Evolutionary conservation across 1,140 invertebrate genomes (phyloP).

Genomic region (Batillaria attramentaria): DNA sequence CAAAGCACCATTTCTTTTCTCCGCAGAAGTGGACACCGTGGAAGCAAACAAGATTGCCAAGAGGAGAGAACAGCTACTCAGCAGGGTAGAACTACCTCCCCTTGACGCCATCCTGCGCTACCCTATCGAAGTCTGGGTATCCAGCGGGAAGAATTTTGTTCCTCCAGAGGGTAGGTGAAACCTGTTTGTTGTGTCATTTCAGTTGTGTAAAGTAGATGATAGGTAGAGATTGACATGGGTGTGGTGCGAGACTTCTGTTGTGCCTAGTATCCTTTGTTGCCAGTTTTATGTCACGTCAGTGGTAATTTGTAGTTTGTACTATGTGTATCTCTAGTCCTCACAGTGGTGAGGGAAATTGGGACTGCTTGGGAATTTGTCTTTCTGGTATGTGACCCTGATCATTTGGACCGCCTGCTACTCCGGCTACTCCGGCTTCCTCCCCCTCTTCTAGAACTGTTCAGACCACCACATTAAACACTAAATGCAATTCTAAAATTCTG

Average conservation of each 20-base stretch:
- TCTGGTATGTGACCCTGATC: no score
- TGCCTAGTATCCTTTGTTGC: not conserved
- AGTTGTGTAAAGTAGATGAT: not conserved
- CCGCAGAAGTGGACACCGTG: conserved; percentile 57
- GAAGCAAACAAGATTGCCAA: conserved; percentile 51
- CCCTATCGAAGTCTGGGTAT: conserved; percentile 72
- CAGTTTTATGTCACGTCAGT: not conserved
- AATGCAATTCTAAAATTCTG: no score
- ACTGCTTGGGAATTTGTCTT: no score
- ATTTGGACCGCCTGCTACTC: no score
- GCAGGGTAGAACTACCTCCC: conserved; percentile 58
- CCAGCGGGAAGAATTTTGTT: conserved; percentile 69
- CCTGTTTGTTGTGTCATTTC: not conserved
- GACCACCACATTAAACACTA: no score
- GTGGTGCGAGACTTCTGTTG: not conserved
- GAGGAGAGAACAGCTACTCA: conserved; percentile 55
- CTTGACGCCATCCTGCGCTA: conserved; percentile 67
- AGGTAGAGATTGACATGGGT: not conserved
- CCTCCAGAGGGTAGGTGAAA: conserved; percentile 60
- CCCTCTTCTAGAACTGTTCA: no score
- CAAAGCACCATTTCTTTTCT: no score
- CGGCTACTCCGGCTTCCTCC: no score
- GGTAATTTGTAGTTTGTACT: no score
- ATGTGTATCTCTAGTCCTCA: no score
- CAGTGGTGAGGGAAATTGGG: no score